phyloP scores from a whole-genome alignment of 2,888 invertebrate genomes.

The Sinopyrophorus schimmeli region DNA sequence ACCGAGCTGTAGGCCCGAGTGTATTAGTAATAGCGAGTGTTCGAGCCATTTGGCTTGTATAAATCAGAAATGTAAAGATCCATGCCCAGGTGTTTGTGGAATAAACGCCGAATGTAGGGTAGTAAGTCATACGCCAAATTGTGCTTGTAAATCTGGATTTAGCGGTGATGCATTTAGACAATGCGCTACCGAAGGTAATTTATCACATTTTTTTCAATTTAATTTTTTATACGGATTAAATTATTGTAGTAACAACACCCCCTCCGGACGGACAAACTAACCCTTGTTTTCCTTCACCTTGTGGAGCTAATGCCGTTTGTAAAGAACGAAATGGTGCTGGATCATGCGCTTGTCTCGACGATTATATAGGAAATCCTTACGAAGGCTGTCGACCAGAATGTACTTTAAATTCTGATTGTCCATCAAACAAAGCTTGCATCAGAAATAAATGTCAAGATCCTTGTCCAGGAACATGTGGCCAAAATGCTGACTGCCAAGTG shows the following conservation, averaged over 20 bases:
- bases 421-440: slow-evolving; percentile 68
- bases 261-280: slow-evolving; percentile 41
- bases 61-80: slow-evolving; percentile 74
- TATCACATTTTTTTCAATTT: background rate
- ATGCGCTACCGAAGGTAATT: slow-evolving; percentile 45
- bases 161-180: slow-evolving; percentile 63
- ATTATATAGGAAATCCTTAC: slow-evolving; percentile 68
- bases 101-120: slow-evolving; percentile 61
- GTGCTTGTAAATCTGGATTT: slow-evolving; percentile 60
- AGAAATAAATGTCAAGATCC: slow-evolving; percentile 66
- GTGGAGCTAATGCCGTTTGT: slow-evolving; percentile 67
- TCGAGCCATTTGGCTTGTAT: slow-evolving; percentile 71
- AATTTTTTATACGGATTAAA: background rate
- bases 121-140: slow-evolving; percentile 62
- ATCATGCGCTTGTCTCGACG: slow-evolving; percentile 61
- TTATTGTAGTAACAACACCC: slow-evolving; percentile 10
- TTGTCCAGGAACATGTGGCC: slow-evolving; percentile 66
- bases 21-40: slow-evolving; percentile 72
- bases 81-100: slow-evolving; percentile 63
- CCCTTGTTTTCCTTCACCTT: slow-evolving; percentile 67
- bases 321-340: slow-evolving; percentile 57
- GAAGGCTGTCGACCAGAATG: slow-evolving; percentile 69
- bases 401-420: slow-evolving; percentile 66
- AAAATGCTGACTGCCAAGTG: slow-evolving; percentile 67
- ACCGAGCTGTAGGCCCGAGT: slow-evolving; percentile 74